Percentiles rank a stretch among this genome's conserved stretches.
Evolutionary conservation across 2,113 vertebrate species (phyloP).

Genomic region (Campylomormyrus numenius): DNA sequence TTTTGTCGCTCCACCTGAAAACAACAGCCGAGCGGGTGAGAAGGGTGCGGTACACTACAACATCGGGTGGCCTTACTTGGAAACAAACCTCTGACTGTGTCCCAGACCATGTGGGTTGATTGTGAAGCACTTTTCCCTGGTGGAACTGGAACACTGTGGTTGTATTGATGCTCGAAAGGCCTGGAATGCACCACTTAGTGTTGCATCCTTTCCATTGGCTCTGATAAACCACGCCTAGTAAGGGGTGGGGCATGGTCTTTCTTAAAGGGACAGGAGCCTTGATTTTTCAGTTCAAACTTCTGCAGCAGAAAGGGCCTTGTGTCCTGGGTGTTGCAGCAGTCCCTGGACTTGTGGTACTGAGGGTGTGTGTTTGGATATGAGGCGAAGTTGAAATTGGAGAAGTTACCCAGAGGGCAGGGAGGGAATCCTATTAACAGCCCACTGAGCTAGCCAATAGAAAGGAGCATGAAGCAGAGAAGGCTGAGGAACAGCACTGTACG

Average conservation of each 20-base stretch:
- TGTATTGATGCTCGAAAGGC: not conserved
- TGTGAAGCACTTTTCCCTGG: not conserved
- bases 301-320: not conserved
- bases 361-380: not conserved
- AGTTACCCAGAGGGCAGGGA: conserved; percentile 26
- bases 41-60: not conserved
- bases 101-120: not conserved
- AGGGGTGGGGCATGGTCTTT: not conserved
- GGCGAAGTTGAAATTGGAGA: conserved; percentile 5
- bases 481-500: conserved; percentile 35
- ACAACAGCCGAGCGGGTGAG: not conserved
- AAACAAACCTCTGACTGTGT: not conserved
- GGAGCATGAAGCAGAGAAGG: conserved; percentile 31
- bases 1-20: not conserved
- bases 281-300: not conserved
- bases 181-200: not conserved
- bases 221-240: not conserved
- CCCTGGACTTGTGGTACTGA: not conserved
- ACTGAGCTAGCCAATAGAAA: conserved; percentile 39
- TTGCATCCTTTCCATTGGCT: not conserved
- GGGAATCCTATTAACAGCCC: conserved; percentile 22
- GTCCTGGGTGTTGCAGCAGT: not conserved
- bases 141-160: not conserved
- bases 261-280: conserved; percentile 5
- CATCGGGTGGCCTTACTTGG: not conserved